Percentiles rank a stretch among this genome's conserved stretches.
Conservation (phyloP, 2,797 vertebrate genomes). For the Kryptopterus vitreolus region DNA sequence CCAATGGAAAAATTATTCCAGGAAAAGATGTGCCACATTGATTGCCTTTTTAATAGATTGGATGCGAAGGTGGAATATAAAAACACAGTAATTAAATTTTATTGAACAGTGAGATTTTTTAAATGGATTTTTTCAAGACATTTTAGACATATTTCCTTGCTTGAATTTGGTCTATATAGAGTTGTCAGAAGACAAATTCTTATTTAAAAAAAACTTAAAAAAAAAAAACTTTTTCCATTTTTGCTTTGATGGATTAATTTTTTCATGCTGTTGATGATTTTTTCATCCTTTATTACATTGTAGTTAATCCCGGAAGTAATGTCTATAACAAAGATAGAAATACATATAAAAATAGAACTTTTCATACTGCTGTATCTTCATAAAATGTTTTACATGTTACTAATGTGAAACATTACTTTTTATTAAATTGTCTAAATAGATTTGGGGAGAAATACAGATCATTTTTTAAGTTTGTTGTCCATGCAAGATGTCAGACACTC, state of each 20-base stretch:
- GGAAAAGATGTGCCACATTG: too few species aligned
- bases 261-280: not conserved
- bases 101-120: too few species aligned
- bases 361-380: not conserved
- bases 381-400: not conserved
- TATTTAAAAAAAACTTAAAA: not conserved
- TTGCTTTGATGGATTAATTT: not conserved
- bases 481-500: conserved; percentile 65
- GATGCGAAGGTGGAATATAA: too few species aligned
- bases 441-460: not conserved
- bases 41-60: too few species aligned
- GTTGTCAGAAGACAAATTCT: too few species aligned
- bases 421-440: not conserved
- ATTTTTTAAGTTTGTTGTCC: conserved; percentile 53
- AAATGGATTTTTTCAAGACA: too few species aligned
- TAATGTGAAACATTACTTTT: not conserved
- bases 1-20: too few species aligned
- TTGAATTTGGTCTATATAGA: too few species aligned
- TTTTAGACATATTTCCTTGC: too few species aligned
- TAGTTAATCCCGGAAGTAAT: not conserved
- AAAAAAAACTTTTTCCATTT: not conserved
- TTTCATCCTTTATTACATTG: not conserved
- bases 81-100: too few species aligned
- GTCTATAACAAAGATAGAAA: too few species aligned
- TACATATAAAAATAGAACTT: not conserved